phyloP scores from a whole-genome alignment of 2,113 vertebrate species.

The Saguinus midas region DNA sequence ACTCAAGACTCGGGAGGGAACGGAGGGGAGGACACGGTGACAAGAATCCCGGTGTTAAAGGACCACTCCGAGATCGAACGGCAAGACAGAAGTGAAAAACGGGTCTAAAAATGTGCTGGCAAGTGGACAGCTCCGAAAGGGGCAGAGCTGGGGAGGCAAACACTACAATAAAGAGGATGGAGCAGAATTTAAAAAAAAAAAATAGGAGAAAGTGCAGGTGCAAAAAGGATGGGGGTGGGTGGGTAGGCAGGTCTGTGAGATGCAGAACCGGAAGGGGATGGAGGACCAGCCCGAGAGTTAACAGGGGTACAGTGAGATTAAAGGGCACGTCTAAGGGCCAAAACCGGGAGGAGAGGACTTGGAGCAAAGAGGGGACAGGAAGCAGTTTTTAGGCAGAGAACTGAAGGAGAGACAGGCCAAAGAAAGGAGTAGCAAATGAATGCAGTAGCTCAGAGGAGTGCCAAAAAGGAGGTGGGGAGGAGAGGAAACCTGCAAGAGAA shows the following conservation, averaged over 20 bases:
- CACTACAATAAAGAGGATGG: neutral
- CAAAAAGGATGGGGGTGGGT: neutral
- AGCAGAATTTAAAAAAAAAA: neutral
- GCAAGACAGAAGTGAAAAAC: neutral
- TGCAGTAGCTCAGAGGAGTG: neutral
- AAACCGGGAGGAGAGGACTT: neutral
- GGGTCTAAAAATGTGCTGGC: neutral
- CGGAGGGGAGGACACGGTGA: neutral
- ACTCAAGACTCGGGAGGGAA: neutral
- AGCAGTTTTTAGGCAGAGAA: neutral
- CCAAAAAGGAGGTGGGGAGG: neutral
- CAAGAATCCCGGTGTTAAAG: neutral
- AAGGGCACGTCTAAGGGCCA: neutral
- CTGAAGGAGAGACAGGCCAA: neutral
- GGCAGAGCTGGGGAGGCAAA: neutral
- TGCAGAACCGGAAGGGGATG: neutral
- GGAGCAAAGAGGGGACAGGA: neutral
- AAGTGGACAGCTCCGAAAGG: constrained; percentile 63
- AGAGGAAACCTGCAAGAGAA: neutral
- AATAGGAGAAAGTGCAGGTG: neutral
- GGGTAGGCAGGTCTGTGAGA: neutral
- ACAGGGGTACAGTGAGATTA: neutral
- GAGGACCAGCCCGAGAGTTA: neutral
- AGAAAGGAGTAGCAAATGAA: neutral
- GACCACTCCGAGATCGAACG: neutral